These are phyloP conservation scores for Podotricha telesiphe DNA, from an alignment of 2,888 invertebrate genomes.

Conservation along the genomic window DNA sequence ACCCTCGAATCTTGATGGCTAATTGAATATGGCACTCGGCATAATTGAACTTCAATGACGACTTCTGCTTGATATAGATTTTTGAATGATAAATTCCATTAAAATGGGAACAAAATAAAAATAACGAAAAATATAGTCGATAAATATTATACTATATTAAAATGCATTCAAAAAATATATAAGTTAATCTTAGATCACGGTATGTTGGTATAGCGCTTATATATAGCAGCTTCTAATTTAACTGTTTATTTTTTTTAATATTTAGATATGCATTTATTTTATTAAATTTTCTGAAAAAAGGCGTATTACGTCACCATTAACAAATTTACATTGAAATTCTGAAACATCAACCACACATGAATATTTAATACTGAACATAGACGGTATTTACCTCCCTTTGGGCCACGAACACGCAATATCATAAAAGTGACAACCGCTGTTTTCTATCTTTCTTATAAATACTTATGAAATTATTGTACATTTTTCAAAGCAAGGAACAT, in stretches of 20 bases:
- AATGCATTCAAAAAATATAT: too few species aligned
- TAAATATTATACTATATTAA: too few species aligned
- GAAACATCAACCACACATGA: background rate
- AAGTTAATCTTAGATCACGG: too few species aligned
- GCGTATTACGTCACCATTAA: background rate
- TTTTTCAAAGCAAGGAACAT: background rate
- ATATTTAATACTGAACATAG: slow-evolving; percentile 1
- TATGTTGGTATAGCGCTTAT: too few species aligned
- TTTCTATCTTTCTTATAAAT: slow-evolving; percentile 5
- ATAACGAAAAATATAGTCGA: slow-evolving; percentile 36
- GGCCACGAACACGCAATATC: slow-evolving; percentile 15
- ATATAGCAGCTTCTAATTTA: too few species aligned
- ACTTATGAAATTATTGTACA: background rate
- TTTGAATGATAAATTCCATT: slow-evolving; percentile 19
- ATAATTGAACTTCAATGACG: slow-evolving; percentile 74
- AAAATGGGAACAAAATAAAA: slow-evolving; percentile 8
- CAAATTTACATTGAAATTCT: slow-evolving; percentile 6
- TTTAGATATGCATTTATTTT: too few species aligned
- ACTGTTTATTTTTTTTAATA: too few species aligned
- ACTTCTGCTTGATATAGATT: slow-evolving; percentile 53
- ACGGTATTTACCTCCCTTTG: slow-evolving; percentile 6
- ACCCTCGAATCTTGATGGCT: slow-evolving; percentile 76
- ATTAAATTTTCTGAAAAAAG: background rate
- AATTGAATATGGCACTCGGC: slow-evolving; percentile 77
- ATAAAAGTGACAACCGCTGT: slow-evolving; percentile 11